phyloP scores from a whole-genome alignment of 2,888 invertebrate species.

The Omphaloscelis lunosa region DNA sequence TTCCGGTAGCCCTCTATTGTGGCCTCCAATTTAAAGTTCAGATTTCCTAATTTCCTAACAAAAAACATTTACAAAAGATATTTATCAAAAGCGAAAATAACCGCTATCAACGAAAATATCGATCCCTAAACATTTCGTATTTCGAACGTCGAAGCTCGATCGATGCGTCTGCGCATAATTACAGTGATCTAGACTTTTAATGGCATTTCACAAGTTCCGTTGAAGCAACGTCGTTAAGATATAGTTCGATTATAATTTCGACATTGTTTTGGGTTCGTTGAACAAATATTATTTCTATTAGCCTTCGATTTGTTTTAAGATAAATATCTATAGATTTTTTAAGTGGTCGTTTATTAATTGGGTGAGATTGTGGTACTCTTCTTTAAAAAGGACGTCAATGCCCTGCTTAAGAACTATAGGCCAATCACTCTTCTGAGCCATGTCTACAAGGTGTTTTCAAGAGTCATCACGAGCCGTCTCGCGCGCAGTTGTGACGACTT shows the following conservation, averaged over 20 bases:
- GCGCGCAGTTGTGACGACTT: too few relatives aligned
- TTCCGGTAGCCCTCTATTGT: background rate
- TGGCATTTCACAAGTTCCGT: slow-evolving; percentile 52
- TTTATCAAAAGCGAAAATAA: slow-evolving; percentile 42
- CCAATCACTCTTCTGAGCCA: too few relatives aligned
- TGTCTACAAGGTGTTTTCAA: too few relatives aligned
- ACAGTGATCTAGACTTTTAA: slow-evolving; percentile 48
- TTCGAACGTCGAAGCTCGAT: slow-evolving; percentile 28
- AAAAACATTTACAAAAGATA: slow-evolving; percentile 10
- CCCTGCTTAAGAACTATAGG: too few relatives aligned
- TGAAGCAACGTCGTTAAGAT: slow-evolving; percentile 51
- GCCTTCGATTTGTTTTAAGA: slow-evolving; percentile 38
- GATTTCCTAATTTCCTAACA: slow-evolving; percentile 20
- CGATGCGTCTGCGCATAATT: slow-evolving; percentile 59
- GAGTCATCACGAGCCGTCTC: too few relatives aligned
- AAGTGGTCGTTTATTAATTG: background rate
- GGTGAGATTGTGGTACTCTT: too few relatives aligned
- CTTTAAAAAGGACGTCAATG: too few relatives aligned
- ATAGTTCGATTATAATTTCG: slow-evolving; percentile 39
- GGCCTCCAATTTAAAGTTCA: background rate
- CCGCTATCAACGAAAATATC: slow-evolving; percentile 27
- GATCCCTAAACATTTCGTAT: slow-evolving; percentile 37
- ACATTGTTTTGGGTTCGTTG: slow-evolving; percentile 29
- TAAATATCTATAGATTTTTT: slow-evolving; percentile 13
- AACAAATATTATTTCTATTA: slow-evolving; percentile 24